Conservation (phyloP, 2,113 vertebrate species). For the Macrotus californicus region DNA sequence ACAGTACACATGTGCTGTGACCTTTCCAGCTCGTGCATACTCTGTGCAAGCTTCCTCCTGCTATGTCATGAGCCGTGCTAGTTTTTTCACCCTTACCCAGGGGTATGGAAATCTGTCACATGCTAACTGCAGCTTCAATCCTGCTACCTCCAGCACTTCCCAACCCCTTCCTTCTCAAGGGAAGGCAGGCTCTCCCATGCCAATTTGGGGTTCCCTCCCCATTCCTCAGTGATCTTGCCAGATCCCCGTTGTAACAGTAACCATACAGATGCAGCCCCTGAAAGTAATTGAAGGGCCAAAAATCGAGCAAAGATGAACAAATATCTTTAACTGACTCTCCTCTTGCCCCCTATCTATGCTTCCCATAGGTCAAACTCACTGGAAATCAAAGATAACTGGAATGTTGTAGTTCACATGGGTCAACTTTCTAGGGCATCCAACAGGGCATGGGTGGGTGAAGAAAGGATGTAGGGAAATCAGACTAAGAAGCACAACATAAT, state of each 20-base stretch:
- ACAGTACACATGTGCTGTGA: too few species aligned
- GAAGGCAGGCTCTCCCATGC: too few species aligned
- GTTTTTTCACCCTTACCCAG: too few species aligned
- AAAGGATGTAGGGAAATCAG: neutral
- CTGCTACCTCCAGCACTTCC: too few species aligned
- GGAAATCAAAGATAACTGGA: neutral
- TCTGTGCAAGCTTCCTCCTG: too few species aligned
- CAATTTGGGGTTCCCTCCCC: too few species aligned
- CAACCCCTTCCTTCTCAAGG: too few species aligned
- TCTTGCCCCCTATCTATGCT: neutral
- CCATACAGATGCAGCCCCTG: neutral
- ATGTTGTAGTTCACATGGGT: neutral
- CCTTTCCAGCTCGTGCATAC: too few species aligned
- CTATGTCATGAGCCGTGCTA: too few species aligned
- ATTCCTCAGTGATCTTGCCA: too few species aligned
- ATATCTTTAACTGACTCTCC: neutral
- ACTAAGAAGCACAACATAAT: neutral
- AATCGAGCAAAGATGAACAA: neutral
- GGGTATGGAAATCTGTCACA: too few species aligned
- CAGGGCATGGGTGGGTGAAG: neutral
- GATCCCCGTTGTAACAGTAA: neutral
- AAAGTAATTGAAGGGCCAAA: neutral
- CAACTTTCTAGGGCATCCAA: neutral
- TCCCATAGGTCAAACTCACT: neutral
- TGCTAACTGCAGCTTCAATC: too few species aligned